These are phyloP conservation scores for Chaetops frenatus DNA, from an alignment of 2,113 vertebrate genomes.

Conservation along the genomic window DNA sequence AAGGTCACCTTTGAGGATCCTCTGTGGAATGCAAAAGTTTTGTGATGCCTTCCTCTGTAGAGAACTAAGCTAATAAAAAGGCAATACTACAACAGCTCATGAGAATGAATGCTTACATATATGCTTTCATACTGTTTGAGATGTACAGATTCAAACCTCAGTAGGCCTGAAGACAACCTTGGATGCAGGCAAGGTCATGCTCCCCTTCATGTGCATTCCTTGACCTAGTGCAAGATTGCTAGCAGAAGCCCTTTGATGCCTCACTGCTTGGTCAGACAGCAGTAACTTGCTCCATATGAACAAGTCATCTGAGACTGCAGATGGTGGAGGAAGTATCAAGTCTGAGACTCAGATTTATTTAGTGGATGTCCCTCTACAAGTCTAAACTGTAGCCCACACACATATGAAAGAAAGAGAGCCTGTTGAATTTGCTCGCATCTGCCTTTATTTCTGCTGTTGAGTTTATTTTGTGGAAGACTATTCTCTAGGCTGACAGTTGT, in stretches of 20 bases:
- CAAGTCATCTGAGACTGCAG: background rate
- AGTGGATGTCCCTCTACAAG: background rate
- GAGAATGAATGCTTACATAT: fast-evolving
- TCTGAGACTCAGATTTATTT: background rate
- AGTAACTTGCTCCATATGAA: background rate
- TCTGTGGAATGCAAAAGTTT: background rate
- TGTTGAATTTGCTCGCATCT: background rate
- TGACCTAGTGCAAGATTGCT: background rate
- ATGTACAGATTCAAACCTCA: background rate
- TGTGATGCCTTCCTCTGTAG: background rate
- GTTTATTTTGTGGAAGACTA: background rate
- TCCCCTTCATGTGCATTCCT: background rate
- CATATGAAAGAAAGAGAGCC: background rate
- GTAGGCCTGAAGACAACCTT: background rate
- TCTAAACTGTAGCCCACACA: background rate
- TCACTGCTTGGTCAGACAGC: background rate
- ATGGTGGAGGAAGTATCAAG: background rate
- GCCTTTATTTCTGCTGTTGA: background rate
- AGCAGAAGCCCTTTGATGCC: background rate
- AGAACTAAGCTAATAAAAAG: background rate
- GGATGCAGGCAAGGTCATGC: background rate
- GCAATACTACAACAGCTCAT: background rate
- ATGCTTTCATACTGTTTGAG: background rate
- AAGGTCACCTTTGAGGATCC: background rate
- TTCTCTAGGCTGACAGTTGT: background rate